Base-by-base conservation (phyloP, 1,140 invertebrate genomes). In the Eufriesea mexicana region DNA sequence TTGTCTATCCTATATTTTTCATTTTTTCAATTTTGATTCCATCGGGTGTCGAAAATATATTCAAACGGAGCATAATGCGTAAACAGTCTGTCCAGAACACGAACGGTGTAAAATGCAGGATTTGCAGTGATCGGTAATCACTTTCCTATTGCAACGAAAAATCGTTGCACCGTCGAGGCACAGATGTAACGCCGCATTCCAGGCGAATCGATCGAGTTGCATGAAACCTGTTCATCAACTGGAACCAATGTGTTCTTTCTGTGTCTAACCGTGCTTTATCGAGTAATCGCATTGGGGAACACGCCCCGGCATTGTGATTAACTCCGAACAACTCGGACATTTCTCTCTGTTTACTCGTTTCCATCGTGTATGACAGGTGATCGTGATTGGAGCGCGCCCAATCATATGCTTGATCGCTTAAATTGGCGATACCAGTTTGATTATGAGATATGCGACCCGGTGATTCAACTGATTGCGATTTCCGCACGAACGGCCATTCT, bases 271-370 rank as follows among this genome's bases (percentile, higher is more conserved):
- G 28, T 28, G 72, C 71, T 74, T 80, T 51, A 64, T 42, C 28
- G 23, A 25, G 18, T 64, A 74, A 80, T 80, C 59, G 61, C 16
- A 35, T 71, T 25, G 59, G 25, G n/a, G 5, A 80, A 62, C 70
- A 49, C 20, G 47, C 1, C 12, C 20, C 10, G 55, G 5, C 35
- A 45, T 74, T 55, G 59, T 74, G 79, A 80, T 80, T 74, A 80
- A 80, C 70, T 61, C 14, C 25, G 77, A 49, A 79, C 77, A 79
- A 79, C 77, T 74, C 79, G 70, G 71, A 51, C 70, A 64, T 80
- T 80, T 80, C 79, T 64, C 79, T 80, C 54, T 74, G 79, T 80
- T 80, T 80, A 80, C 79, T 74, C 79, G 70, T 80, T 64, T 20
- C 70, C 70, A 62, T 64, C 70, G 70, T 18, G 45, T 74, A 80